Percentiles rank a stretch among this genome's conserved stretches.
Conservation (phyloP, 2,113 vertebrate species). For the human region GRCh38 chr3:17157501-17158000, state of each 20-base stretch:
- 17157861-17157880: conserved; percentile 34
- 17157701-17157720: neutral
- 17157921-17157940: conserved; percentile 1
- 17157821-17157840: conserved; percentile 60
- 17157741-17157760: neutral
- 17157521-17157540: accelerated
- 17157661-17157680: neutral
- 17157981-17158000: conserved; percentile 41
- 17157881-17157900: conserved; percentile 1
- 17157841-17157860: conserved; percentile 9
- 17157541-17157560: neutral
- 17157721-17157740: neutral
- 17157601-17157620: neutral
- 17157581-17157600: neutral
- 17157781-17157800: neutral
- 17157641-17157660: accelerated
- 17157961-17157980: conserved; percentile 7
- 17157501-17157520: accelerated
- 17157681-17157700: neutral
- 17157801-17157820: conserved; percentile 76
- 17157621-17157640: neutral
- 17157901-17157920: conserved; percentile 52
- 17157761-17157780: conserved; percentile 4
- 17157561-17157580: neutral
- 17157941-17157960: conserved; percentile 32